These are phyloP conservation scores for Planiliza haematocheilus DNA, from an alignment of 2,113 vertebrate species.

Conservation along the genomic window DNA sequence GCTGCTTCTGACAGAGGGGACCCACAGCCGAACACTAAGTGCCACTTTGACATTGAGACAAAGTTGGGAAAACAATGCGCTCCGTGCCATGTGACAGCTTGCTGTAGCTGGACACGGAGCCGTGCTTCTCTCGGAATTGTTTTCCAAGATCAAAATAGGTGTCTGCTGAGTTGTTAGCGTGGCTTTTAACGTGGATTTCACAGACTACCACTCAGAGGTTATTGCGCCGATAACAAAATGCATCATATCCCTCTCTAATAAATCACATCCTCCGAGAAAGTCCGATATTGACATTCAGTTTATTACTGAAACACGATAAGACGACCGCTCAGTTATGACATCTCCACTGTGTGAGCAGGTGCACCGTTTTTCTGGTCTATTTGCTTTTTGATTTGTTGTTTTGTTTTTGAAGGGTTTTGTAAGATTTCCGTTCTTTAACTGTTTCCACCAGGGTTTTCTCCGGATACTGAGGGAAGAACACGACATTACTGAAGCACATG, in stretches of 20 bases:
- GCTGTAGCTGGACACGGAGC: background rate
- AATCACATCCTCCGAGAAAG: background rate
- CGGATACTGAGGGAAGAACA: too few relatives aligned
- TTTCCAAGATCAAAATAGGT: background rate
- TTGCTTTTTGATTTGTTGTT: too few relatives aligned
- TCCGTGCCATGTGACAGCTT: constrained; percentile 12
- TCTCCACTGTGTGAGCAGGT: too few relatives aligned
- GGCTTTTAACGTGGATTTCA: background rate
- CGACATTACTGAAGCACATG: too few relatives aligned
- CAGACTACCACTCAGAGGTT: background rate
- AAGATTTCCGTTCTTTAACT: too few relatives aligned
- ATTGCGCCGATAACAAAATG: background rate
- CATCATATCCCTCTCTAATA: background rate
- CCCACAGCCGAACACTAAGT: constrained; percentile 10
- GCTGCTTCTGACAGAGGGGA: background rate
- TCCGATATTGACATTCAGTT: background rate
- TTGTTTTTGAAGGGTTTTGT: too few relatives aligned
- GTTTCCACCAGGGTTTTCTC: too few relatives aligned
- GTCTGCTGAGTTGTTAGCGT: background rate
- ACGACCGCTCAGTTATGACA: too few relatives aligned
- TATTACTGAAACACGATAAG: background rate
- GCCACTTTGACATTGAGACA: background rate
- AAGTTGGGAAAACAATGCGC: constrained; percentile 1
- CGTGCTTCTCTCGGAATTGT: too few relatives aligned
- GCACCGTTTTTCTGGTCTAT: too few relatives aligned